Percentiles rank a stretch among this genome's conserved stretches.
These are phyloP conservation scores for Polylopha cassiicola DNA, from an alignment of 2,888 invertebrate species.

Conservation along the genomic window DNA sequence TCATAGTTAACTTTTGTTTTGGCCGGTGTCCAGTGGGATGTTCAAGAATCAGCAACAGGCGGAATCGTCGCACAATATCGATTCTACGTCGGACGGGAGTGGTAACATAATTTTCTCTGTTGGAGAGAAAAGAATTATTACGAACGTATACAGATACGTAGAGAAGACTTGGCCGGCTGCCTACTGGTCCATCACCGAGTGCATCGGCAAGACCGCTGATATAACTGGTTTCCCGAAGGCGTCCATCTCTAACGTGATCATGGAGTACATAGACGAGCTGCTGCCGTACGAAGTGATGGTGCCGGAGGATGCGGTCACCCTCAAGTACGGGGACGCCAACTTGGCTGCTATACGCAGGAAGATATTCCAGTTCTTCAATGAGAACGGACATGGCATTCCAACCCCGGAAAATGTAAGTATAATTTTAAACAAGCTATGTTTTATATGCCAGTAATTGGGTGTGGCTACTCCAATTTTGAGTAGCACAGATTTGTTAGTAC, in stretches of 20 bases:
- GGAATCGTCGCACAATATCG: too few relatives aligned
- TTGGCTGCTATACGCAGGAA: constrained; percentile 2
- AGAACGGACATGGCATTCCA: constrained; percentile 2
- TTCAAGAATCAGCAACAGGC: too few relatives aligned
- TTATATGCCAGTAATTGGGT: too few relatives aligned
- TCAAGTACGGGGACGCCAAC: too few relatives aligned
- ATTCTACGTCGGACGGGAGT: too few relatives aligned
- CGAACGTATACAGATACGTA: constrained; percentile 6
- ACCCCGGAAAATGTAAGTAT: constrained; percentile 6
- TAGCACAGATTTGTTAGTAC: too few relatives aligned
- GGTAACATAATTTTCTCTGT: too few relatives aligned
- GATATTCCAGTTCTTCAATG: constrained; percentile 7
- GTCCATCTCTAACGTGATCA: neutral
- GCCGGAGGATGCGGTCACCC: too few relatives aligned
- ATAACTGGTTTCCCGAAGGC: neutral
- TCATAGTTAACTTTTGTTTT: too few relatives aligned
- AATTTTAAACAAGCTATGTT: too few relatives aligned
- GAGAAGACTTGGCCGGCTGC: neutral
- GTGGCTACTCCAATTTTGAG: too few relatives aligned
- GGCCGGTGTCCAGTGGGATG: too few relatives aligned
- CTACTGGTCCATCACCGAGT: neutral
- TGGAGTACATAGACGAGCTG: neutral
- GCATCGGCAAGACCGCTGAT: neutral
- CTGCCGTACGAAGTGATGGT: neutral
- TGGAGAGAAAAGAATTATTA: neutral